Percentiles rank a stretch among this genome's conserved stretches.
These are phyloP conservation scores for Xenopus borealis DNA, from an alignment of 2,113 vertebrate species.

Conservation along the genomic window DNA sequence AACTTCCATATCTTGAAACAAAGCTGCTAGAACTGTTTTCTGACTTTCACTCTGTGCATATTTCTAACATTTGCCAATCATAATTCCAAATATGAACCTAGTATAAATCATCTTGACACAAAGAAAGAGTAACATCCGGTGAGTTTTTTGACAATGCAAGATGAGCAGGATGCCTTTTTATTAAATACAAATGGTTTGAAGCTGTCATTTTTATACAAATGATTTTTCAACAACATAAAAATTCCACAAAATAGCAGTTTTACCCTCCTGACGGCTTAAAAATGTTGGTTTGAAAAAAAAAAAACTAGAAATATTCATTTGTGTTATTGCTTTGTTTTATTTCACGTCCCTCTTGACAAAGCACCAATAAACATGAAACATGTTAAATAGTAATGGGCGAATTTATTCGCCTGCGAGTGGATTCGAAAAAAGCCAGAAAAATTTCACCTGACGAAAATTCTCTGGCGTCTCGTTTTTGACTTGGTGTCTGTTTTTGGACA, in stretches of 20 bases:
- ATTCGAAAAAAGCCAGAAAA: too few species aligned
- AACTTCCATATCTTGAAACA: background rate
- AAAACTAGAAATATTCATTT: too few species aligned
- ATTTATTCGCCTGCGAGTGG: too few species aligned
- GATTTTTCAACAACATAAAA: background rate
- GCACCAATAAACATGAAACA: too few species aligned
- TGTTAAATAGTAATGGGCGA: too few species aligned
- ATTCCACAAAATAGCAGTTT: background rate
- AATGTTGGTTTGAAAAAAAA: too few species aligned
- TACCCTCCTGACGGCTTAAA: background rate
- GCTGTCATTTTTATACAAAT: background rate
- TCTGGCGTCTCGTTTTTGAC: too few species aligned
- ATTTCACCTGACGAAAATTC: too few species aligned
- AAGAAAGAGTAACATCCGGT: constrained; percentile 1
- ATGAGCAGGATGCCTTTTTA: constrained; percentile 1
- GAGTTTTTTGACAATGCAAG: constrained; percentile 7
- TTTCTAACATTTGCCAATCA: constrained; percentile 13
- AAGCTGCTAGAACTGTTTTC: background rate
- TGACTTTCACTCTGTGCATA: background rate
- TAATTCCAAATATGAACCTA: background rate
- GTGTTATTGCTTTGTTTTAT: too few species aligned
- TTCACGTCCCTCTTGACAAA: too few species aligned
- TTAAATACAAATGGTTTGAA: background rate
- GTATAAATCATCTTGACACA: constrained; percentile 29
- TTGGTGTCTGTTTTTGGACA: too few species aligned